Evolutionary conservation across 2,888 invertebrate genomes (phyloP).

Genomic region (Bellardia pandia): DNA sequence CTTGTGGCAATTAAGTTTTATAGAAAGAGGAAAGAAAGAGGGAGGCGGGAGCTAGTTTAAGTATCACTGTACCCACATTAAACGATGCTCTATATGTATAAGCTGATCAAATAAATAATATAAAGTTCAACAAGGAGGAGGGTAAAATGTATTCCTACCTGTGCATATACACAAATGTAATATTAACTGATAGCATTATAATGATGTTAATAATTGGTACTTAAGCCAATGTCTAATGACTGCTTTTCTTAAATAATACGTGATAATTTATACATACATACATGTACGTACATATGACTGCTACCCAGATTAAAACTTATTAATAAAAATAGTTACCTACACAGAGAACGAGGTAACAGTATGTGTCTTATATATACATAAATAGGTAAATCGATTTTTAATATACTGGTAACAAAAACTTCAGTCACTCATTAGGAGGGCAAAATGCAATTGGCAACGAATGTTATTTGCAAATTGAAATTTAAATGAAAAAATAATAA

Average conservation of each 20-base stretch:
- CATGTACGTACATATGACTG: neutral
- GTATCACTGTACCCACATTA: neutral
- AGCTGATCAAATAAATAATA: slow-evolving; percentile 37
- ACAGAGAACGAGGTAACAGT: too few species aligned
- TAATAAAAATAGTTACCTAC: neutral
- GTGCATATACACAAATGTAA: neutral
- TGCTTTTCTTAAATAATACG: neutral
- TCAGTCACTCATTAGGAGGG: too few species aligned
- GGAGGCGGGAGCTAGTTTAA: neutral
- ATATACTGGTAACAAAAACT: too few species aligned
- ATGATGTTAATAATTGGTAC: slow-evolving; percentile 62
- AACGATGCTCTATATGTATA: neutral
- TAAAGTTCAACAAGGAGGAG: slow-evolving; percentile 31
- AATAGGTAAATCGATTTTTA: too few species aligned
- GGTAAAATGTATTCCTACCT: neutral
- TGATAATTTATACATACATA: neutral
- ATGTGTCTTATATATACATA: too few species aligned
- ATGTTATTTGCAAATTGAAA: neutral
- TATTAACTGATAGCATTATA: slow-evolving; percentile 56
- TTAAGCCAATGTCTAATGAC: slow-evolving; percentile 53
- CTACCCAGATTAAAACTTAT: too few species aligned
- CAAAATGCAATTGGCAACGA: too few species aligned
- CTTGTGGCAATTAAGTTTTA: slow-evolving; percentile 47
- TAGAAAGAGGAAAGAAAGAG: neutral
- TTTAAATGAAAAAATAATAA: slow-evolving; percentile 60